A percentile compares a stretch with the other conserved stretches of the same genome.
phyloP scores from a whole-genome alignment of 2,888 invertebrate genomes.

The Auanema freiburgensis region DNA sequence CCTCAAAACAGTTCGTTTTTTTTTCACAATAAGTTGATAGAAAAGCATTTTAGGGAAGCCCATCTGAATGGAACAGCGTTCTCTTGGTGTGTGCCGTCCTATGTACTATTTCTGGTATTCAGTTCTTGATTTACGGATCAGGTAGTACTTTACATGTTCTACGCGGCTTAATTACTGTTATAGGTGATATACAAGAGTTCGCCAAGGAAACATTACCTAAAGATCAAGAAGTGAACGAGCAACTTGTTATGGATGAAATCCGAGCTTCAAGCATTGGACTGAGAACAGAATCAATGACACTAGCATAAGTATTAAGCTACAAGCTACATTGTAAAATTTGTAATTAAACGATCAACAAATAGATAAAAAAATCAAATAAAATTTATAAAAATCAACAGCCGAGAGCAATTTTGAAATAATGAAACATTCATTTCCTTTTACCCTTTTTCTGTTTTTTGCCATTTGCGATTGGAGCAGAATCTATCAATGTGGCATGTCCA shows the following conservation, averaged over 20 bases:
- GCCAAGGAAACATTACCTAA: constrained; percentile 8
- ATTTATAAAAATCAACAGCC: too few relatives aligned
- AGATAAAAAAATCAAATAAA: too few relatives aligned
- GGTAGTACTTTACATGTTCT: constrained; percentile 5
- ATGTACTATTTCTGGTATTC: constrained; percentile 8
- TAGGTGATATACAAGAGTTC: constrained; percentile 21
- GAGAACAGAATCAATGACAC: too few relatives aligned
- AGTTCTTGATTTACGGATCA: constrained; percentile 20
- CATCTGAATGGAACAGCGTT: constrained; percentile 18
- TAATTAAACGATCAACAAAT: too few relatives aligned
- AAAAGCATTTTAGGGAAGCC: constrained; percentile 10
- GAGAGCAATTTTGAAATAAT: too few relatives aligned
- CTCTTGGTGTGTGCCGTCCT: constrained; percentile 9
- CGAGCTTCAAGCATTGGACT: too few relatives aligned
- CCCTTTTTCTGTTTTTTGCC: constrained; percentile 23
- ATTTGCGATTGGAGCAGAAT: constrained; percentile 12
- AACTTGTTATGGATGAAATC: constrained; percentile 4
- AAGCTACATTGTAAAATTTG: too few relatives aligned
- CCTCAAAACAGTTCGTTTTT: constrained; percentile 5
- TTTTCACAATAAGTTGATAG: background rate
- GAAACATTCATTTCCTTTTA: constrained; percentile 22
- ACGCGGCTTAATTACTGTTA: background rate
- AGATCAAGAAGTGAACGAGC: constrained; percentile 3
- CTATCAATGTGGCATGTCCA: constrained; percentile 66
- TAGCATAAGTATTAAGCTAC: too few relatives aligned